Conservation (phyloP, 1,140 invertebrate genomes). For the Sitophilus oryzae region DNA sequence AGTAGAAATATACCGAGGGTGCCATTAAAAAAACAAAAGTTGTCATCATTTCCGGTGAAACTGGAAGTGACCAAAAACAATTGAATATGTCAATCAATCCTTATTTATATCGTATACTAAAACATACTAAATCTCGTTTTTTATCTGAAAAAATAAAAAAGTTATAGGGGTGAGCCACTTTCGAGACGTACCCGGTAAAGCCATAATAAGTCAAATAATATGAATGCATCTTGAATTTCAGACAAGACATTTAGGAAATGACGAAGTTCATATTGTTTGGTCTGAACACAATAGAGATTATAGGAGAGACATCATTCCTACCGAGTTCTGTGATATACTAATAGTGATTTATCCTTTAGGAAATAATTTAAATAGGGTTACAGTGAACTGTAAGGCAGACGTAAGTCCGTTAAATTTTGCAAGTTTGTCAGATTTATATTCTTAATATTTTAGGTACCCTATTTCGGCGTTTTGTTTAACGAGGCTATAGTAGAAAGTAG, state of each 20-base stretch:
- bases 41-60: no score
- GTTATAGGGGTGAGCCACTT: no score
- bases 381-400: conserved; percentile 78
- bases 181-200: no score
- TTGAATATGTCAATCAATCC: no score
- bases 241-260: conserved; percentile 95
- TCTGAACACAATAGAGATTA: conserved; percentile 95
- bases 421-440: conserved; percentile 3
- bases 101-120: no score
- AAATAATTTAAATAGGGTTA: conserved; percentile 74
- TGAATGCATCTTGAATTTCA: no score
- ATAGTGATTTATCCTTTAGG: conserved; percentile 93
- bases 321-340: conserved; percentile 98
- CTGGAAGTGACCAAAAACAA: no score
- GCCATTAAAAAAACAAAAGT: no score
- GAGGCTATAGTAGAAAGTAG: conserved; percentile 83
- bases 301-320: conserved; percentile 93
- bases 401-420: conserved; percentile 49
- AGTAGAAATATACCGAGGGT: no score
- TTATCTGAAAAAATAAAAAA: no score
- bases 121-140: no score
- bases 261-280: conserved; percentile 99
- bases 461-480: conserved; percentile 94
- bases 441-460: conserved; percentile 62
- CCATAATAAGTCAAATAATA: no score